Percentiles rank a stretch among this genome's conserved stretches.
Conservation (phyloP, 2,888 invertebrate genomes). For the Polymixis flavicincta region DNA sequence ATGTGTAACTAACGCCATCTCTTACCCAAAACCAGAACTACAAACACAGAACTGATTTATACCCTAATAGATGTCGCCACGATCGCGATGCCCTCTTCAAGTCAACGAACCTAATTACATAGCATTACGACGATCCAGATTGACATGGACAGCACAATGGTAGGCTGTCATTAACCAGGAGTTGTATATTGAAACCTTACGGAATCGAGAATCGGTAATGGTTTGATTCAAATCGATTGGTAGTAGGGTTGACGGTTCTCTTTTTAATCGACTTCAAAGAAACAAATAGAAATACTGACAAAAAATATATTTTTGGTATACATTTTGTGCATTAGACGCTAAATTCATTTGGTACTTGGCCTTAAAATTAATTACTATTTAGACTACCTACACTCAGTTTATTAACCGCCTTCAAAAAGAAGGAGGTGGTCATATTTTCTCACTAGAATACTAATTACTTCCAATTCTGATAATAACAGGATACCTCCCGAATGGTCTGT, state of each 20-base stretch:
- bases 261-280: constrained; percentile 21
- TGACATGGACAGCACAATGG: constrained; percentile 67
- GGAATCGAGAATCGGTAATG: constrained; percentile 60
- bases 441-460: background rate
- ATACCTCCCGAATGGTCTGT: background rate
- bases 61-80: constrained; percentile 55
- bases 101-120: constrained; percentile 60
- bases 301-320: too few relatives aligned
- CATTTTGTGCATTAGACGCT: too few relatives aligned
- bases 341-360: too few relatives aligned
- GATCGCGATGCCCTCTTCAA: constrained; percentile 40
- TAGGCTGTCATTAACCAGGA: constrained; percentile 54
- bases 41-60: constrained; percentile 26
- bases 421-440: too few relatives aligned
- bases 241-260: constrained; percentile 36
- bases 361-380: too few relatives aligned
- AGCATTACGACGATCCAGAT: constrained; percentile 60
- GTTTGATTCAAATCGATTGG: constrained; percentile 59
- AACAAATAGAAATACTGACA: too few relatives aligned
- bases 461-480: background rate
- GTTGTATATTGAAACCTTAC: constrained; percentile 63
- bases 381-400: too few relatives aligned
- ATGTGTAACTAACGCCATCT: constrained; percentile 39
- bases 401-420: too few relatives aligned
- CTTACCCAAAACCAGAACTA: constrained; percentile 20